Conservation (phyloP, 37 sponge, comb jelly and placozoan species). For the Geodia barretti region DNA sequence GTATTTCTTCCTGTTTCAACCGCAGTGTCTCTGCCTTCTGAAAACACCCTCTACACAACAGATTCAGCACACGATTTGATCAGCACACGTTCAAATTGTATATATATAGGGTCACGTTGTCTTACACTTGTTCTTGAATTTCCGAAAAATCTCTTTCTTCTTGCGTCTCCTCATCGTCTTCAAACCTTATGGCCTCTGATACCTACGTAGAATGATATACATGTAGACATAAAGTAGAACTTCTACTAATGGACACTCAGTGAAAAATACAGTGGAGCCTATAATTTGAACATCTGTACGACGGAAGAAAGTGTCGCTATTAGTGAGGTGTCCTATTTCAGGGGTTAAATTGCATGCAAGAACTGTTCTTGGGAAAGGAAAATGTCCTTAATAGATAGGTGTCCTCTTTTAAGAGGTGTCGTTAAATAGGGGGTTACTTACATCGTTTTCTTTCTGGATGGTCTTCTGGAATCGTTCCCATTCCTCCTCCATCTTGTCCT, state of each 20-base stretch:
- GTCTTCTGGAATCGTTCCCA: conserved; percentile 92
- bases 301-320: background rate
- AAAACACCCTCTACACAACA: conserved; percentile 49
- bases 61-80: background rate
- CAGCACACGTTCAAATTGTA: background rate
- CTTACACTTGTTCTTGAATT: conserved; percentile 72
- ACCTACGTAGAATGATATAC: conserved; percentile 3
- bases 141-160: conserved; percentile 54
- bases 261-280: background rate
- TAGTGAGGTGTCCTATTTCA: no score
- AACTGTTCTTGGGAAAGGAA: background rate
- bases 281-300: background rate
- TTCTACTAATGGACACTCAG: background rate
- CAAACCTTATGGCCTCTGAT: conserved; percentile 47
- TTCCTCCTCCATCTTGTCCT: conserved; percentile 73
- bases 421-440: background rate
- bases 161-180: conserved; percentile 56
- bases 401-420: background rate
- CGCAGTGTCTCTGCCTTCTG: conserved; percentile 62
- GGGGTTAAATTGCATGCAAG: no score
- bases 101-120: no score
- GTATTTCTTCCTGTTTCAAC: conserved; percentile 53
- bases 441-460: conserved; percentile 81
- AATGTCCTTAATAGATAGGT: background rate
- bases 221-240: background rate